These are phyloP conservation scores for Gallinago paraguaiae DNA, from an alignment of 2,113 vertebrate genomes.

Conservation along the genomic window DNA sequence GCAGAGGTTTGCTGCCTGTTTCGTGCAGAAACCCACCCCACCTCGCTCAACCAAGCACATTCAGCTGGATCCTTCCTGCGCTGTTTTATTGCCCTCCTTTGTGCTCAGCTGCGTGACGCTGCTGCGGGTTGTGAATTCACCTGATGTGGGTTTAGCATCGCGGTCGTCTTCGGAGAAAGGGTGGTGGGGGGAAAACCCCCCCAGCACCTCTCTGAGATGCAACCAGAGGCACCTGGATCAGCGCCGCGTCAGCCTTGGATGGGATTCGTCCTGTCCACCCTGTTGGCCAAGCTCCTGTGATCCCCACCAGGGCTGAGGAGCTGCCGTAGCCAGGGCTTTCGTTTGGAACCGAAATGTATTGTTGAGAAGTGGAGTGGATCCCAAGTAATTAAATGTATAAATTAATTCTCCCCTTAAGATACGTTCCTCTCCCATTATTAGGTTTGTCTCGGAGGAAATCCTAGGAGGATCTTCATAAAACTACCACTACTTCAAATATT, in stretches of 20 bases:
- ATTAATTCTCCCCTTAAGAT: slow-evolving; percentile 82
- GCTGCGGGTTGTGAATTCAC: slow-evolving; percentile 1
- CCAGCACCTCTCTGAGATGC: neutral
- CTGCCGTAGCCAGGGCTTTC: neutral
- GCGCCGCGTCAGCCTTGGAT: neutral
- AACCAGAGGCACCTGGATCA: neutral
- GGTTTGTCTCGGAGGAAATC: slow-evolving; percentile 60
- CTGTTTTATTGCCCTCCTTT: neutral
- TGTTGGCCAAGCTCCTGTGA: neutral
- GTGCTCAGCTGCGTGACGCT: neutral
- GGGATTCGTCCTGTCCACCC: neutral
- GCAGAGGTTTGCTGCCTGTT: neutral
- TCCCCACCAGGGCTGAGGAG: neutral
- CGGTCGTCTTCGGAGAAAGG: accelerated
- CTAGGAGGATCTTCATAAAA: slow-evolving; percentile 62
- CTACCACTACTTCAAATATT: slow-evolving; percentile 40
- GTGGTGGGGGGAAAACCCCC: neutral
- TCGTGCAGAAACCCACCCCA: neutral
- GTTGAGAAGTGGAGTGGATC: slow-evolving; percentile 66
- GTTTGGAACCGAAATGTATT: slow-evolving; percentile 29
- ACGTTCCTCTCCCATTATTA: slow-evolving; percentile 75
- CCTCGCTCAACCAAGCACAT: neutral
- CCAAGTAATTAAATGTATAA: slow-evolving; percentile 83
- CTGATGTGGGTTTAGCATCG: accelerated
- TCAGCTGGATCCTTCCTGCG: accelerated